These are phyloP conservation scores for Criorhina ranunculi DNA, from an alignment of 2,888 invertebrate genomes.

Conservation along the genomic window DNA sequence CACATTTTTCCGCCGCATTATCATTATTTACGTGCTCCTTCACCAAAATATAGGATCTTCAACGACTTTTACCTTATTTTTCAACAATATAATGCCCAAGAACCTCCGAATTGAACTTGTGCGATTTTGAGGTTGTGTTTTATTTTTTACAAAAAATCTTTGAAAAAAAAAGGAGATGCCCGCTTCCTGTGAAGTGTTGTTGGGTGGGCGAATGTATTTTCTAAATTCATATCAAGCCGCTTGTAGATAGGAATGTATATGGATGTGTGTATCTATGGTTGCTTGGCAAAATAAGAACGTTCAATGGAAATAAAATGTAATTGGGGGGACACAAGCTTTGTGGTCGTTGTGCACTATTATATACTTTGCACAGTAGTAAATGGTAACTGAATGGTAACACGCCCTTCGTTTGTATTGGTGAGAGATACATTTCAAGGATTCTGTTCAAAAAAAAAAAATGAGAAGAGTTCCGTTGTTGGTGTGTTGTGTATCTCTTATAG, in stretches of 20 bases:
- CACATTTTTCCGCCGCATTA: constrained; percentile 30
- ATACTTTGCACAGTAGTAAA: constrained; percentile 26
- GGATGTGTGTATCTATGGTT: constrained; percentile 23
- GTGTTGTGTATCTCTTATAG: not conserved
- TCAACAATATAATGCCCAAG: not conserved
- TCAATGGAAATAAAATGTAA: constrained; percentile 47
- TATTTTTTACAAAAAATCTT: too few species aligned
- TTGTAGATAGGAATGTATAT: too few species aligned
- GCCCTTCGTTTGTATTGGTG: constrained; percentile 36
- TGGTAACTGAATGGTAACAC: constrained; percentile 18
- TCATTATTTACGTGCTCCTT: constrained; percentile 27
- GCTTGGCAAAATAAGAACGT: constrained; percentile 33
- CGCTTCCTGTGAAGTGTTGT: constrained; percentile 51
- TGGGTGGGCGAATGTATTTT: constrained; percentile 46
- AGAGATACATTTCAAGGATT: constrained; percentile 40
- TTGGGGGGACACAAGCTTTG: constrained; percentile 35
- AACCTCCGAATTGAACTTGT: not conserved
- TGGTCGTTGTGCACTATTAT: constrained; percentile 6
- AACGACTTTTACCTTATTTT: not conserved
- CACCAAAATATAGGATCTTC: not conserved
- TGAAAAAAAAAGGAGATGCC: constrained; percentile 14
- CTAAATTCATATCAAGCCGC: constrained; percentile 22
- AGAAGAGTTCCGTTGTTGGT: constrained; percentile 4
- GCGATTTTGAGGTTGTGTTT: not conserved
- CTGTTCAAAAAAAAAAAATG: constrained; percentile 1